These are phyloP conservation scores for Agrotis clavis DNA, from an alignment of 2,888 invertebrate genomes.

Conservation along the genomic window DNA sequence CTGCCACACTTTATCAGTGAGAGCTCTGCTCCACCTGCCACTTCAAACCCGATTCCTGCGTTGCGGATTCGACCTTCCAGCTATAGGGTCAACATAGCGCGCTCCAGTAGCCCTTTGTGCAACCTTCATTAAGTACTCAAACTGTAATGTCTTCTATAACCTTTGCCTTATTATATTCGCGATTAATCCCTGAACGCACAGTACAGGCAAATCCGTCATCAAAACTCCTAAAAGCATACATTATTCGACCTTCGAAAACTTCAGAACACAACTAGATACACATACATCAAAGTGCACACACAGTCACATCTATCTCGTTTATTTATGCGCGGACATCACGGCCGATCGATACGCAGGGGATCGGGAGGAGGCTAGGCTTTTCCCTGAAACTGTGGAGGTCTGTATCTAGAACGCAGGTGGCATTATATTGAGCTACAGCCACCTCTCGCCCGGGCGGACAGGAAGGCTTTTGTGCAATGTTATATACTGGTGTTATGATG, in stretches of 20 bases:
- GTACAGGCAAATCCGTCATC: neutral
- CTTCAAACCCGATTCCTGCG: too few species aligned
- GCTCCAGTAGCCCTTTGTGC: too few species aligned
- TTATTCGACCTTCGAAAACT: neutral
- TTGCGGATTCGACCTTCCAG: too few species aligned
- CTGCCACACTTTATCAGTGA: too few species aligned
- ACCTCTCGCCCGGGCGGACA: slow-evolving; percentile 21
- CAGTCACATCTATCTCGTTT: slow-evolving; percentile 31
- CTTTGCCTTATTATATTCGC: neutral
- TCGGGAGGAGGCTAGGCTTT: slow-evolving; percentile 42
- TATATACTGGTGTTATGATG: slow-evolving; percentile 8
- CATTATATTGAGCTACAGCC: slow-evolving; percentile 21
- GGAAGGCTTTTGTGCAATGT: slow-evolving; percentile 14
- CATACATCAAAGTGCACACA: slow-evolving; percentile 15
- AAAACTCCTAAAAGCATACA: slow-evolving; percentile 10
- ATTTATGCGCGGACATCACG: slow-evolving; percentile 56
- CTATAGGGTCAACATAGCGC: too few species aligned
- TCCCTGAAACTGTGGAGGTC: slow-evolving; percentile 39
- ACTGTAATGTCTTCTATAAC: neutral
- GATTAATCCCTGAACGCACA: neutral
- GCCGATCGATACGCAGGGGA: slow-evolving; percentile 57
- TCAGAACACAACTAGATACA: slow-evolving; percentile 13
- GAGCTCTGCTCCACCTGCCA: too few species aligned
- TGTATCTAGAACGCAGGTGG: slow-evolving; percentile 33
- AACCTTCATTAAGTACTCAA: neutral